Base-by-base conservation (phyloP, 2,797 vertebrate genomes). In the Myotis findleyi region DNA sequence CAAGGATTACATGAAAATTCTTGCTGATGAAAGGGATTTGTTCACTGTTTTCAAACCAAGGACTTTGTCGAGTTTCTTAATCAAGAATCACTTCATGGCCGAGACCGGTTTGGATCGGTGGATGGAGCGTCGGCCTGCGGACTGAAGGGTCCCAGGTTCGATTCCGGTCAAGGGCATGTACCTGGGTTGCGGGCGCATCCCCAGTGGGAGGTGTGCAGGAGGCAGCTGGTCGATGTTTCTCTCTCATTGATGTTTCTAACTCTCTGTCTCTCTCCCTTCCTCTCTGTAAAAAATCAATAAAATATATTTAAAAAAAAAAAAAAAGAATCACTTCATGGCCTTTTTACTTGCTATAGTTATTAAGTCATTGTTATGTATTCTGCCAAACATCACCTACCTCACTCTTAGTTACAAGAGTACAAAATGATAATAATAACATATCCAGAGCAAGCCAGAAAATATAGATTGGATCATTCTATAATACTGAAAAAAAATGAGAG, bases 341-440 rank as follows among this genome's bases (percentile, higher is more conserved):
- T 75, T 72, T 96, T 75, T 87, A 85, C 17, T 92, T 89, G 36
- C 33, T 62, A 55, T 18, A 55, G 11, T 87, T 85, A 90, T 82
- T 51, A 95, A 51, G 79, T 90, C 81, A 77, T 36, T 62, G 69
- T 81, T 87, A n/a, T 9, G 57, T 82, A 90, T 17, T 75, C 57
- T 89, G 38, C 12, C 38, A 82, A 94, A 69, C 25, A 68, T 83
- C 36, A 80, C 6, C 75, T 94, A 75, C 79, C 57, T 93, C 72
- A 97, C n/a, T 91, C 36, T 69, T 73, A 82, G 21, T 85, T 86
- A 75, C 38, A 73, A 75, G 21, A 69, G 33, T 89, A 77, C 47
- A 89, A 7, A 89, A 73, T 36, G 68, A 89, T 44, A 90, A 72
- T 33, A 76, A 47, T 21, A 69, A 33, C 25, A 57, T 30, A 55